Base-by-base conservation (phyloP, 2,888 invertebrate genomes). In the Caenorhabditis uteleia region DNA sequence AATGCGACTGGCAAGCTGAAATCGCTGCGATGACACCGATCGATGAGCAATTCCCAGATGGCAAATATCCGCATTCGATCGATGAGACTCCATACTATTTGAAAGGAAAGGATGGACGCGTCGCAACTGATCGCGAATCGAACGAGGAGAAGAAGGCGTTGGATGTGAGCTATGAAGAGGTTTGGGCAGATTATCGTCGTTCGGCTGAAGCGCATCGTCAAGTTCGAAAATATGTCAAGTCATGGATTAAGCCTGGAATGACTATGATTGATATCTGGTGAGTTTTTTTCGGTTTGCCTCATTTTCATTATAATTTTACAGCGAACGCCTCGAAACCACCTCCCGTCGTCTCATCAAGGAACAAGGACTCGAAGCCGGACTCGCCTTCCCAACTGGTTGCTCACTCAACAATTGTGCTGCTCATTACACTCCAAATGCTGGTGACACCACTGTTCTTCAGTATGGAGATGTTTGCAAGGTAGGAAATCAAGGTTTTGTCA, bases 401-500 rank as follows among this genome's bases (percentile, higher is more conserved):
- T 95, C 95, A n/a, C 88, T 95, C 31, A 98, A 99, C 86, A 91
- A 98, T 84, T 97, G 95, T 84, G 98, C 98, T 53, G 98, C 98
- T 47, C 98, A 98, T 86, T 98, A 99, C 83, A 99, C 98, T 14
- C 98, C 98, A 4, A 99, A 99, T 85, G 93, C 94, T 50, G 98
- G 95, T 12, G 98, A 99, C 85, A 88, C 90, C 10, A 98, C 97
- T 0, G 93, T 97, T 10, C 87, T 98, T 45, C 89, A 91, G 73
- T 91, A 91, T 80, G 94, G 97, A 82, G 98, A 98, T 85, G 95
- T 99, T 2, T 95, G 95, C 78, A 98, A 98, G 87, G 95, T 98
- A 49, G n/a, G 31, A n/a, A 20, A 6, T 7, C 3, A 16, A 18
- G 20, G 12, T 39, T 39, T 3, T 18, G 39, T 18, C 3, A 39